Conservation (phyloP, 2,113 vertebrate species). For the Xiphorhynchus elegans region DNA sequence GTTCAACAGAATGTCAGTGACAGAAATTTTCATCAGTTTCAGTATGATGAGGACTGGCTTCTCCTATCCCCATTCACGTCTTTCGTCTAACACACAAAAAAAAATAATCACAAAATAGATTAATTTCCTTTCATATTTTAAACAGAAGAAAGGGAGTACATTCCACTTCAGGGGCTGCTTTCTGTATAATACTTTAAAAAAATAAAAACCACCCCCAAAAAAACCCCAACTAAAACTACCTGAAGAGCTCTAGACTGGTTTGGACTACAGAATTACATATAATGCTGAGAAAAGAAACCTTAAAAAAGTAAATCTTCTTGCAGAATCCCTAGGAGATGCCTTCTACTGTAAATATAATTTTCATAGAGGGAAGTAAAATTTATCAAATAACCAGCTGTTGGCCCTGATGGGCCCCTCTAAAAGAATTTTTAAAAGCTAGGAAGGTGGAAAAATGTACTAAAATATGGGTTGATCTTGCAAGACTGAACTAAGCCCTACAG, state of each 20-base stretch:
- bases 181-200: background rate
- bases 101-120: background rate
- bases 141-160: background rate
- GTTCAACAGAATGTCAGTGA: background rate
- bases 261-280: background rate
- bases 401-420: background rate
- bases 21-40: background rate
- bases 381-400: background rate
- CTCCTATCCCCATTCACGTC: background rate
- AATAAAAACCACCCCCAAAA: background rate
- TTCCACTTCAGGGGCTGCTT: background rate
- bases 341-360: background rate
- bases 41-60: background rate
- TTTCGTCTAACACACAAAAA: background rate
- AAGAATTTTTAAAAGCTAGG: background rate
- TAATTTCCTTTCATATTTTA: background rate
- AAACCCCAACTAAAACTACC: background rate
- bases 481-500: background rate
- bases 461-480: background rate
- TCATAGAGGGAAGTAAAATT: background rate
- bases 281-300: background rate
- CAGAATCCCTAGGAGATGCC: background rate
- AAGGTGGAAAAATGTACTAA: background rate
- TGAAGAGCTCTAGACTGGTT: background rate
- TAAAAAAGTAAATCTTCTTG: background rate